Evolutionary conservation across 2,797 vertebrate species (phyloP).

Genomic region (Dendrocincla fuliginosa): DNA sequence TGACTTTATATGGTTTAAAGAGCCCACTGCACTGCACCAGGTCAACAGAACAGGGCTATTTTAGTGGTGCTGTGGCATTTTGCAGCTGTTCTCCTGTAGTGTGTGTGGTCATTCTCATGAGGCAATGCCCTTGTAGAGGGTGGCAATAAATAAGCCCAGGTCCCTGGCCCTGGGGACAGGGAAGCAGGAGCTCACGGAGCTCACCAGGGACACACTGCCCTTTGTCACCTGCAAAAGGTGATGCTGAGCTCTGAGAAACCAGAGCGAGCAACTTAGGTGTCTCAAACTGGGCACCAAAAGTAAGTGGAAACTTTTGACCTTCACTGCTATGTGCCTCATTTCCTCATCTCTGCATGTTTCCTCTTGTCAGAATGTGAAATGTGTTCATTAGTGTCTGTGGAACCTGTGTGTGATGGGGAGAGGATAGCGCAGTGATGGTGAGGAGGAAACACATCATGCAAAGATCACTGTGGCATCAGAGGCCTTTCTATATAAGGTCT

Average conservation of each 20-base stretch:
- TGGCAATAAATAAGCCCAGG: not conserved
- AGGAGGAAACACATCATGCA: not conserved
- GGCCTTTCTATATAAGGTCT: not conserved
- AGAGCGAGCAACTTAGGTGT: not conserved
- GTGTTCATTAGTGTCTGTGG: not conserved
- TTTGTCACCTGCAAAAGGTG: not conserved
- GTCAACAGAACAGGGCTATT: not conserved
- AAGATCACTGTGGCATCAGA: not conserved
- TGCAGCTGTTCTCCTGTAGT: not conserved
- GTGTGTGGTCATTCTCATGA: not conserved
- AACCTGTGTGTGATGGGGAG: not conserved
- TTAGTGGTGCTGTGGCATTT: not conserved
- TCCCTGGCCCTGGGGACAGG: not conserved
- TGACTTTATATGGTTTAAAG: not conserved
- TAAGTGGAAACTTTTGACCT: slow-evolving; percentile 58
- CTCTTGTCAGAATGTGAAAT: not conserved
- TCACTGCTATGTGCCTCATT: slow-evolving; percentile 27
- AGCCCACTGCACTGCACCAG: fast-evolving
- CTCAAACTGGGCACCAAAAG: slow-evolving; percentile 24
- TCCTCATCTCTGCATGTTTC: slow-evolving; percentile 12
- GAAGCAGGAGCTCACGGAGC: not conserved
- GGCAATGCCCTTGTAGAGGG: not conserved
- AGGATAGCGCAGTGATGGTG: not conserved
- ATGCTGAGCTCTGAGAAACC: not conserved
- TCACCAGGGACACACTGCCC: not conserved